Conservation (phyloP, 2,113 vertebrate species). For the Anguilla rostrata region DNA sequence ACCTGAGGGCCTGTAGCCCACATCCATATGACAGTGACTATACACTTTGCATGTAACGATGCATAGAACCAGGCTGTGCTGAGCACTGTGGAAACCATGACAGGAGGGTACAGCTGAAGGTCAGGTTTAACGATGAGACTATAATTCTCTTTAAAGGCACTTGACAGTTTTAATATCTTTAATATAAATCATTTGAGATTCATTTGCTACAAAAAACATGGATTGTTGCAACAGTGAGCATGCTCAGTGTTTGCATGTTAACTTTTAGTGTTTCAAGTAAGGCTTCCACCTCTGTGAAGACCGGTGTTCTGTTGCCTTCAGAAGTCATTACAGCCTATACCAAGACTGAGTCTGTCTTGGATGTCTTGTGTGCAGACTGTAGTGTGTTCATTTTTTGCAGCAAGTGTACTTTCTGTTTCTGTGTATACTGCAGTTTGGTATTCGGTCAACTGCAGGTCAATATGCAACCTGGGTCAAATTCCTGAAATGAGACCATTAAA, state of each 20-base stretch:
- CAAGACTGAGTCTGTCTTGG: too few species aligned
- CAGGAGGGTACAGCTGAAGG: not conserved
- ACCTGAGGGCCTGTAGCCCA: not conserved
- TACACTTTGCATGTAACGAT: not conserved
- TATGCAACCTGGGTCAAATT: not conserved
- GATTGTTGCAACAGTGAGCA: not conserved
- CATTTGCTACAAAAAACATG: not conserved
- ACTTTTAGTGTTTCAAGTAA: not conserved
- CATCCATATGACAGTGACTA: not conserved
- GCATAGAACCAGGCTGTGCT: not conserved
- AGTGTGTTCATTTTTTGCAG: not conserved
- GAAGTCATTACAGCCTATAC: too few species aligned
- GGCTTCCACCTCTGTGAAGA: too few species aligned
- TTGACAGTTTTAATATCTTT: not conserved
- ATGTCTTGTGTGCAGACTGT: not conserved
- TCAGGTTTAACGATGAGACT: not conserved
- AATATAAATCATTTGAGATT: not conserved
- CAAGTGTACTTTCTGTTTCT: not conserved
- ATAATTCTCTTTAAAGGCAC: not conserved
- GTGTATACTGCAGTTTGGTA: not conserved
- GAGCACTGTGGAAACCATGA: not conserved
- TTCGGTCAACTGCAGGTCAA: not conserved
- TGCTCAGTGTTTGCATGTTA: not conserved
- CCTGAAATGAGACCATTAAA: not conserved
- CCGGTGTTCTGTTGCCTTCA: too few species aligned